These are phyloP conservation scores for Engraulis encrasicolus DNA, from an alignment of 2,113 vertebrate genomes.

Conservation along the genomic window DNA sequence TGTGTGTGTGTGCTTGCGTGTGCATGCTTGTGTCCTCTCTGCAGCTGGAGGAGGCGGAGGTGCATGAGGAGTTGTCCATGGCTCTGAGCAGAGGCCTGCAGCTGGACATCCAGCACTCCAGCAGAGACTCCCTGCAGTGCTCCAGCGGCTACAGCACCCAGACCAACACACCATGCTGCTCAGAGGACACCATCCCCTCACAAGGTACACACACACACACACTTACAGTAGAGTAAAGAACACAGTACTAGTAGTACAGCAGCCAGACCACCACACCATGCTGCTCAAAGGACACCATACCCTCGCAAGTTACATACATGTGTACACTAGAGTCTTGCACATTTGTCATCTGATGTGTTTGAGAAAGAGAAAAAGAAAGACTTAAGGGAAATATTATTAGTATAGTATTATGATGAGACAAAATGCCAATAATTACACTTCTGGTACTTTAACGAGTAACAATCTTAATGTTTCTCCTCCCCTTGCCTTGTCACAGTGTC, in stretches of 20 bases:
- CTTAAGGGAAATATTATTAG: too few relatives aligned
- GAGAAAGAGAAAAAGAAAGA: too few relatives aligned
- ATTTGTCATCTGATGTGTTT: too few relatives aligned
- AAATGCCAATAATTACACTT: background rate
- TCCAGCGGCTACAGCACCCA: constrained; percentile 96
- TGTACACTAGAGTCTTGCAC: too few relatives aligned
- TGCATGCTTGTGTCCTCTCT: background rate
- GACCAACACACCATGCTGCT: constrained; percentile 91
- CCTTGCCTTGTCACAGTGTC: constrained; percentile 76
- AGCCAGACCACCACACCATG: constrained; percentile 92
- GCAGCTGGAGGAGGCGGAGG: constrained; percentile 75
- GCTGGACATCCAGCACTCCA: constrained; percentile 87
- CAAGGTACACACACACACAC: constrained; percentile 68
- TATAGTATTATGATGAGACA: too few relatives aligned
- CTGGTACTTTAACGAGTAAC: background rate
- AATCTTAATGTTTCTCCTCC: constrained; percentile 26
- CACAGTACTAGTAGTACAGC: too few relatives aligned
- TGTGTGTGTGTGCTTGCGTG: constrained; percentile 12
- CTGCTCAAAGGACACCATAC: constrained; percentile 90
- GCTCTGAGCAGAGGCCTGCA: constrained; percentile 85
- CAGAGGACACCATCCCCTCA: constrained; percentile 87
- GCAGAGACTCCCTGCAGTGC: constrained; percentile 90
- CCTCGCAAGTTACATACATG: constrained; percentile 76
- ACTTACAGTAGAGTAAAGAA: too few relatives aligned
- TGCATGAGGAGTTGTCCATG: constrained; percentile 84